Percentiles rank a stretch among this genome's conserved stretches.
These are phyloP conservation scores for Polydrusus cervinus DNA, from an alignment of 2,888 invertebrate species.

Conservation along the genomic window DNA sequence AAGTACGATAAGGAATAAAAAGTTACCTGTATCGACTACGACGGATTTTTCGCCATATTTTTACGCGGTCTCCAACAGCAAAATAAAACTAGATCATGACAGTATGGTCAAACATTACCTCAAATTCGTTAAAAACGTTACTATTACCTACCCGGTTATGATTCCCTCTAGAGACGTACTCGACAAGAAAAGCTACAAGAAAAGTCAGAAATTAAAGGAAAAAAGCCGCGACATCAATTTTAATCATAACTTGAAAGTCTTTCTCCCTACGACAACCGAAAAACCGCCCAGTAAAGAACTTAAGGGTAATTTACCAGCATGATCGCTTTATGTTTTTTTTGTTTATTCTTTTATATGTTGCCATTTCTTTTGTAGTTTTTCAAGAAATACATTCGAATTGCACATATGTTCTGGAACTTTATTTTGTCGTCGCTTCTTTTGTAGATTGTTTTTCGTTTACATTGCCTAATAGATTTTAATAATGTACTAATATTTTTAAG, in stretches of 20 bases:
- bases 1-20: conserved; percentile 59
- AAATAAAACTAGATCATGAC: conserved; percentile 64
- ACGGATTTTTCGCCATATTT: conserved; percentile 65
- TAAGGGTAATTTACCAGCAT: conserved; percentile 57
- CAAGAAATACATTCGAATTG: conserved; percentile 22
- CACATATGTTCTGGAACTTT: neutral
- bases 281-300: conserved; percentile 56
- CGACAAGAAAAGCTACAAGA: conserved; percentile 66
- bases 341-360: conserved; percentile 59
- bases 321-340: conserved; percentile 63
- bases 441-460: conserved; percentile 33
- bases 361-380: conserved; percentile 59
- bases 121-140: conserved; percentile 68
- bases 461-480: conserved; percentile 7
- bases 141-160: conserved; percentile 81
- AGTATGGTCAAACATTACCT: conserved; percentile 60
- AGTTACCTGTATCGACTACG: conserved; percentile 54
- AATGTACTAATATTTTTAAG: neutral
- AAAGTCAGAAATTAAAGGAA: conserved; percentile 70
- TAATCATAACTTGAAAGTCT: conserved; percentile 68
- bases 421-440: conserved; percentile 29
- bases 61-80: conserved; percentile 67
- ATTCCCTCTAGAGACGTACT: conserved; percentile 71
- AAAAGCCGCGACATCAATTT: conserved; percentile 71
- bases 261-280: conserved; percentile 64